Percentiles rank a stretch among this genome's conserved stretches.
Evolutionary conservation across 2,113 vertebrate genomes (phyloP).

Genomic region (Uria lomvia): DNA sequence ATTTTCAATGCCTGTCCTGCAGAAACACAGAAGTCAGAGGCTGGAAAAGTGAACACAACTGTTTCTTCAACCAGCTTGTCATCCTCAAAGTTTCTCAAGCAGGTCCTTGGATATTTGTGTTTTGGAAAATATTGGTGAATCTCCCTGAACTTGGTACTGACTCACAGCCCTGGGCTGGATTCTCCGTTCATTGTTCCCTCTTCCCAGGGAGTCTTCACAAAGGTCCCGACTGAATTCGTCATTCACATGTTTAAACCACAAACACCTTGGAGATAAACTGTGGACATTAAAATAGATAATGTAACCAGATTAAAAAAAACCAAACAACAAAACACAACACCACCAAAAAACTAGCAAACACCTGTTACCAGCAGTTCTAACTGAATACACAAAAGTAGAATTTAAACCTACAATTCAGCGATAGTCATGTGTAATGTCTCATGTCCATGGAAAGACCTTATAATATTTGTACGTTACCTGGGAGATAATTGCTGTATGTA

Average conservation of each 20-base stretch:
- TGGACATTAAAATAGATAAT: background rate
- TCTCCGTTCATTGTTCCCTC: background rate
- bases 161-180: background rate
- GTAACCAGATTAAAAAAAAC: background rate
- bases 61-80: background rate
- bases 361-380: background rate
- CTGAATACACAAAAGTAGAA: background rate
- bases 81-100: background rate
- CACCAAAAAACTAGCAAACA: background rate
- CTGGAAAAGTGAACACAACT: background rate
- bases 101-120: background rate
- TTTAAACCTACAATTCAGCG: background rate
- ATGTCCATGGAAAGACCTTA: background rate
- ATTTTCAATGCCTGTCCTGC: background rate
- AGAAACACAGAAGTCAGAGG: background rate
- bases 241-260: conserved; percentile 10
- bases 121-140: background rate
- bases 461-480: background rate
- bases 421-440: background rate
- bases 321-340: background rate
- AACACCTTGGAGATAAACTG: conserved; percentile 2
- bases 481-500: background rate
- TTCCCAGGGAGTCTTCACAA: background rate
- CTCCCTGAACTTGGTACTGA: background rate
- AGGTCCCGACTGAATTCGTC: background rate